Evolutionary conservation across 2,888 invertebrate species (phyloP), one percentile per base, ranked within the genome.

Genomic region (Neoitamus cyanurus): DNA sequence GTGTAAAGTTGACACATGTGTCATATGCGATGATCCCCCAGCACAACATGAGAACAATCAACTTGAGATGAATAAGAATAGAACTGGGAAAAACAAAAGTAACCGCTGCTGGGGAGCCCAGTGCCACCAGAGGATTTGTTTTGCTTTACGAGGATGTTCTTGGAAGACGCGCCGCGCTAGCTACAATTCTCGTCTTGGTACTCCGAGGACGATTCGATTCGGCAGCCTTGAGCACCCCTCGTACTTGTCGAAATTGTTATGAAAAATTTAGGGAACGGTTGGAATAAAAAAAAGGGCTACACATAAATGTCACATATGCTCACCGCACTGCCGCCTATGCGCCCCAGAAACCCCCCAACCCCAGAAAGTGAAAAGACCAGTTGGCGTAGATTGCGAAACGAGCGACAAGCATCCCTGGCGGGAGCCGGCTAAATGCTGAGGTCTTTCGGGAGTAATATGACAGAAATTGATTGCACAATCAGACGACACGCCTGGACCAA

Each of bases 381-480:
- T 75, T 75, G 28, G 25, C 20, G 58, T 42, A 28, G 75, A 75
- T 42, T 75, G 25, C n/a, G 75, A 75, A 58, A 58, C 58, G 58
- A 58, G 20, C 9, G 42, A 36, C 37, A 73, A 73, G 34, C 20
- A 25, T 42, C 13, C 75, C 42, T 58, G 37, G 25, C 25, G 42
- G 42, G 75, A 34, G 1, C n/a, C 31, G 15, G 15, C 20, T 73
- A 75, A 25, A 37, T 42, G n/a, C 42, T 42, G 13, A 75, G 42
- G 42, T 37, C 73, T 28, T 37, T 75, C 28, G 78, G 78, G 48
- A 42, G 58, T 78, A 58, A 78, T 78, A 78, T 30, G 46, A 78
- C 78, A 78, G 58, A 78, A 78, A 78, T 78, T 78, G 78, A 78
- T 78, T 78, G 78, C 48, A 78, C 75, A 75, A 75, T 75, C 75